These are phyloP conservation scores for Matsumyia berberina DNA, from an alignment of 2,888 invertebrate genomes.

Conservation along the genomic window DNA sequence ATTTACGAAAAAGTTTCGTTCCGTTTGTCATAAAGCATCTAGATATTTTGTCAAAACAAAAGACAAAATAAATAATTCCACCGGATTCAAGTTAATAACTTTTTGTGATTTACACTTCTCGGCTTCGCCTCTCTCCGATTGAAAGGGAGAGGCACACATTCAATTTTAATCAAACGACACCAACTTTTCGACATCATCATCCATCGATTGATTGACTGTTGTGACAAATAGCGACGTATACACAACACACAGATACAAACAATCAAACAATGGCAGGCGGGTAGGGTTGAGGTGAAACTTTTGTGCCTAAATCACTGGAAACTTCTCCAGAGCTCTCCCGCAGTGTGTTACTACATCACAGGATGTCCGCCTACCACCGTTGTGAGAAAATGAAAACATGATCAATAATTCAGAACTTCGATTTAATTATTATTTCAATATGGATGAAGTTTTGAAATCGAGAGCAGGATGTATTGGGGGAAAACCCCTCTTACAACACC, in stretches of 20 bases:
- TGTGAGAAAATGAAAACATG: constrained; percentile 42
- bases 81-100: constrained; percentile 31
- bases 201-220: constrained; percentile 56
- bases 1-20: constrained; percentile 17
- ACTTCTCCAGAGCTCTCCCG: constrained; percentile 14
- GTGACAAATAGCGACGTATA: constrained; percentile 23
- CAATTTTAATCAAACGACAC: constrained; percentile 49
- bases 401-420: constrained; percentile 65
- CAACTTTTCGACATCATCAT: constrained; percentile 52
- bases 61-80: constrained; percentile 15
- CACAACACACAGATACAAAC: constrained; percentile 2
- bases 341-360: not conserved
- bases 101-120: constrained; percentile 36
- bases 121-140: constrained; percentile 31
- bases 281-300: not conserved
- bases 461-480: not conserved
- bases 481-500: not conserved
- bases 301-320: constrained; percentile 43
- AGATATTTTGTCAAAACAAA: constrained; percentile 3
- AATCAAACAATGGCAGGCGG: constrained; percentile 6
- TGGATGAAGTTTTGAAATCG: constrained; percentile 50
- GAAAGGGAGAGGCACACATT: constrained; percentile 20
- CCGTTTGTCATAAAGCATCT: constrained; percentile 24
- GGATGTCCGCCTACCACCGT: not conserved
- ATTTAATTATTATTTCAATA: constrained; percentile 69